Evolutionary conservation across 2,888 invertebrate species (phyloP).

Genomic region (Labia minor): DNA sequence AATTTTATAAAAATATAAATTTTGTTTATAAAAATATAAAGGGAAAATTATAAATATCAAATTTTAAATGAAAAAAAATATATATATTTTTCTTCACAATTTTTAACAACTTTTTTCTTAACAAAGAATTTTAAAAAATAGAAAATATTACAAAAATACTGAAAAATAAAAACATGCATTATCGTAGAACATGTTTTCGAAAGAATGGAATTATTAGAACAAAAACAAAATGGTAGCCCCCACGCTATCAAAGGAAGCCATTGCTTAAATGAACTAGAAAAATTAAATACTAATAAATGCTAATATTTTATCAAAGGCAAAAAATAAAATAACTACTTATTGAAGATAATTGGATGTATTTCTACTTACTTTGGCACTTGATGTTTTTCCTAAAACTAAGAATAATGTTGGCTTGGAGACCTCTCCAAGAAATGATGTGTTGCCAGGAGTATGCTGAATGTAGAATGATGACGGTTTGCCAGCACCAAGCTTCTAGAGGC

Average conservation of each 20-base stretch:
- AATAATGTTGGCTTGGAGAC: not conserved
- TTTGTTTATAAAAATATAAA: no score
- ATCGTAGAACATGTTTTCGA: no score
- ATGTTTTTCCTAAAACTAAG: not conserved
- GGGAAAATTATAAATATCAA: no score
- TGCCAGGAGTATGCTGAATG: not conserved
- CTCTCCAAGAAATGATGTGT: not conserved
- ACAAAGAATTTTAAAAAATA: no score
- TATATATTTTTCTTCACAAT: no score
- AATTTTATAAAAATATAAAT: not conserved
- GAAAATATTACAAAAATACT: no score
- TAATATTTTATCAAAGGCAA: no score
- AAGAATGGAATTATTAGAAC: no score
- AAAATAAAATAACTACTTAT: no score
- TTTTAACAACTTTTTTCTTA: no score
- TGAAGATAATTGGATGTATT: not conserved
- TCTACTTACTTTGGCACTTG: not conserved
- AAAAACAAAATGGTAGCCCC: not conserved
- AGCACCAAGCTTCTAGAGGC: not conserved
- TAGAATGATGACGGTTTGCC: not conserved
- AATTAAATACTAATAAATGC: conserved; percentile 16
- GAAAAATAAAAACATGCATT: no score
- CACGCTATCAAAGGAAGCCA: conserved; percentile 20
- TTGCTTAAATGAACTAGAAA: conserved; percentile 17
- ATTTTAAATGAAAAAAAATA: no score